These are phyloP conservation scores for Numenius phaeopus DNA, from an alignment of 2,797 vertebrate genomes.

Conservation along the genomic window DNA sequence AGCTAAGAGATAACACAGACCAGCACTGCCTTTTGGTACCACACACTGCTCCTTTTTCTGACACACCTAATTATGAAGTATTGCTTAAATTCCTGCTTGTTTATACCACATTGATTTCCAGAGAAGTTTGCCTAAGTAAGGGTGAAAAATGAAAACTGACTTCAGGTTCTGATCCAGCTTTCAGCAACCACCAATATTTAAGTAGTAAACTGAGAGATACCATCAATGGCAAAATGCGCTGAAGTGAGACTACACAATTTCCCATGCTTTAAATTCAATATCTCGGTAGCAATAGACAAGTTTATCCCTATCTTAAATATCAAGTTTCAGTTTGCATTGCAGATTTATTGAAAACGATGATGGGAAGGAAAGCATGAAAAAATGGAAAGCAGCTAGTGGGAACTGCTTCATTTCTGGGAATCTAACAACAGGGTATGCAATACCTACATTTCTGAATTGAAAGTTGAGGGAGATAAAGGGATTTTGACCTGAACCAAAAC, in stretches of 20 bases:
- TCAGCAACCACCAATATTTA: background rate
- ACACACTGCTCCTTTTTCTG: background rate
- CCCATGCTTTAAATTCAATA: background rate
- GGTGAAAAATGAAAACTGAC: background rate
- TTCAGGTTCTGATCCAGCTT: background rate
- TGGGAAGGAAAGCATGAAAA: background rate
- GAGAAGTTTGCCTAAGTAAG: background rate
- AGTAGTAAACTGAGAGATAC: background rate
- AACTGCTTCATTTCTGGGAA: background rate
- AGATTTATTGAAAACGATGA: background rate
- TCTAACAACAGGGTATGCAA: background rate
- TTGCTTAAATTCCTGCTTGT: background rate
- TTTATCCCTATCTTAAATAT: slow-evolving; percentile 18
- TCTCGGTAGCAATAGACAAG: background rate
- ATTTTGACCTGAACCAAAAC: background rate
- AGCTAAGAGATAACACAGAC: background rate
- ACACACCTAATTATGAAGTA: background rate
- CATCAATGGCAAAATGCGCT: background rate
- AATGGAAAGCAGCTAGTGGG: background rate
- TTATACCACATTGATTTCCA: background rate
- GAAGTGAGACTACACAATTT: background rate
- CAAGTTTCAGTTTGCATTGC: background rate
- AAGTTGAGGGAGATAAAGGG: background rate
- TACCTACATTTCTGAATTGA: background rate
- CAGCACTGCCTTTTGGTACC: background rate